Conservation (phyloP, 2,888 invertebrate species). For the Frankliniella fusca region DNA sequence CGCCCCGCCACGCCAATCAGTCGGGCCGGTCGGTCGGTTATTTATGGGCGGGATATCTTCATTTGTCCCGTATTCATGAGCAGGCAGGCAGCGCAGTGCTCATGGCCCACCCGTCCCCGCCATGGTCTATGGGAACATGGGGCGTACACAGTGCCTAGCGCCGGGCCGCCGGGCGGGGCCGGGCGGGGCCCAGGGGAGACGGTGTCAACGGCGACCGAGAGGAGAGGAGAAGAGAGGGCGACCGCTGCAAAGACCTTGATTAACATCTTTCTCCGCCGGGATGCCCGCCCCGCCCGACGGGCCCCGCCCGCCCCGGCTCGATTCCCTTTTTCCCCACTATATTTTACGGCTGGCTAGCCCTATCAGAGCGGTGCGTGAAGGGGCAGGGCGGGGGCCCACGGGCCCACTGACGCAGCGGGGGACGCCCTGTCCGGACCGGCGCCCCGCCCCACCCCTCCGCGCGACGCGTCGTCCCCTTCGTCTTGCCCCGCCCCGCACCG, state of each 20-base stretch:
- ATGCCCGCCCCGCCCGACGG: background rate
- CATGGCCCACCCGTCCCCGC: background rate
- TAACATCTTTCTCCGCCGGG: background rate
- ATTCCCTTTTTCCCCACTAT: background rate
- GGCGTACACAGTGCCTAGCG: background rate
- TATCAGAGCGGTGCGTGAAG: background rate
- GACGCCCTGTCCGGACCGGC: too few relatives aligned
- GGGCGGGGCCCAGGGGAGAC: background rate
- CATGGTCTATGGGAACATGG: background rate
- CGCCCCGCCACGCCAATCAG: background rate
- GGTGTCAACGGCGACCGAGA: background rate
- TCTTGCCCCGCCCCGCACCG: too few relatives aligned
- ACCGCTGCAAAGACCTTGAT: conserved; percentile 20
- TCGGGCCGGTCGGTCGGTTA: background rate
- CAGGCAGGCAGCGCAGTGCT: too few relatives aligned
- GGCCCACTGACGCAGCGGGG: too few relatives aligned
- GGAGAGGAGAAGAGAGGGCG: too few relatives aligned
- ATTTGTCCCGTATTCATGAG: background rate
- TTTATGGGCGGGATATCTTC: background rate
- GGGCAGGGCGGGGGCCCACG: background rate
- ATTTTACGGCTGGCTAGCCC: background rate
- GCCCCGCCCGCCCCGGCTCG: background rate
- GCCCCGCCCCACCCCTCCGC: too few relatives aligned
- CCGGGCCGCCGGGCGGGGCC: background rate
- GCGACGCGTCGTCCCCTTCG: too few relatives aligned